A percentile compares a stretch with the other conserved stretches of the same genome.
Evolutionary conservation across 2,113 vertebrate genomes (phyloP).

Genomic region (Carassius carassius): DNA sequence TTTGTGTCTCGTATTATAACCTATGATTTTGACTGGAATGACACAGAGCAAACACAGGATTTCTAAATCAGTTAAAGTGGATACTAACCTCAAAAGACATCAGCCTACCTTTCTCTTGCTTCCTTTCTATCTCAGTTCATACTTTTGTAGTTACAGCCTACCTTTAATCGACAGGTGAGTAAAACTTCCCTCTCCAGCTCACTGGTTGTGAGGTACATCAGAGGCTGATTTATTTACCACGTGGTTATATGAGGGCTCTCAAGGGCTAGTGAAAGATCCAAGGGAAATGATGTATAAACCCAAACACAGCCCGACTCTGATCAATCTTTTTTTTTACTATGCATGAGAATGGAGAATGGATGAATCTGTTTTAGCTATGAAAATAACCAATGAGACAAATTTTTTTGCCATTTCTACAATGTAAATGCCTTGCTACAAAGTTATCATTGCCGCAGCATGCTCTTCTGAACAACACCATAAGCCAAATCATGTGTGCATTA

Average conservation of each 20-base stretch:
- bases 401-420: slow-evolving; percentile 11
- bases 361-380: slow-evolving; percentile 41
- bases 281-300: slow-evolving; percentile 71
- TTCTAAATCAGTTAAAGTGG: neutral
- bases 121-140: neutral
- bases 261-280: slow-evolving; percentile 63
- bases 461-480: neutral
- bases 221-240: slow-evolving; percentile 75
- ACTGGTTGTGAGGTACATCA: slow-evolving; percentile 66
- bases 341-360: slow-evolving; percentile 51
- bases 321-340: slow-evolving; percentile 71
- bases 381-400: slow-evolving; percentile 55
- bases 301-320: slow-evolving; percentile 53
- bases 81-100: neutral
- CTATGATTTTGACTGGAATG: neutral
- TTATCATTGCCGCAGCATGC: slow-evolving; percentile 7
- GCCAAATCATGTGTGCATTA: neutral
- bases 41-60: neutral
- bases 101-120: neutral
- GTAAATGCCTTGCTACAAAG: neutral
- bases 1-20: neutral
- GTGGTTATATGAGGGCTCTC: slow-evolving; percentile 60
- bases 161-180: slow-evolving; percentile 52
- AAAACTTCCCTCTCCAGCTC: slow-evolving; percentile 60
- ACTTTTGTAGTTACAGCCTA: slow-evolving; percentile 28